phyloP scores from a whole-genome alignment of 2,113 vertebrate species.

The Cebidichthys violaceus region DNA sequence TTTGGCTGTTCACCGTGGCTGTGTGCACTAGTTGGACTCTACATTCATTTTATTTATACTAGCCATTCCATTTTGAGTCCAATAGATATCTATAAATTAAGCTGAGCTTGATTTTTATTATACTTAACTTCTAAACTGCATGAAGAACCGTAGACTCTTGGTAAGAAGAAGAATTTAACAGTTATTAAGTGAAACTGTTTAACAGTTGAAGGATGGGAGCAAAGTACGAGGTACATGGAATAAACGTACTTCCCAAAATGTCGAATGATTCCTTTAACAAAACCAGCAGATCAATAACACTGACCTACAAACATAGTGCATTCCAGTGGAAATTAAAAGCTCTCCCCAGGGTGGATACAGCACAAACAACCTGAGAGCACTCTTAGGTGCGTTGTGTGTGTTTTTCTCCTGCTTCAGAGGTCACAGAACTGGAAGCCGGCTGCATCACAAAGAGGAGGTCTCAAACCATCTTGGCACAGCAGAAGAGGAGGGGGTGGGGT shows the following conservation, averaged over 20 bases:
- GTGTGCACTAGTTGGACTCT: background rate
- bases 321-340: background rate
- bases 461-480: slow-evolving; percentile 50
- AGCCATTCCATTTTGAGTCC: background rate
- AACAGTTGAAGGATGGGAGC: background rate
- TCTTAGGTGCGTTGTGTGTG: background rate
- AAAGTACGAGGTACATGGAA: background rate
- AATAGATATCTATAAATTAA: background rate
- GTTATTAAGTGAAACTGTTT: background rate
- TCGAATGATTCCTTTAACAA: background rate
- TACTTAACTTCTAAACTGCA: background rate
- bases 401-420: slow-evolving; percentile 10
- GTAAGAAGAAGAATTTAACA: background rate
- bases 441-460: slow-evolving; percentile 16
- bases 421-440: slow-evolving; percentile 16
- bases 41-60: background rate
- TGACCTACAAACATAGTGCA: background rate
- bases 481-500: background rate
- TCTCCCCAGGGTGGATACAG: background rate
- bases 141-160: background rate
- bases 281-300: slow-evolving; percentile 11
- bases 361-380: background rate
- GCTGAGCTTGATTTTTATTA: background rate
- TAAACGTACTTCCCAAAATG: background rate
- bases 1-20: background rate